Conservation (phyloP, 1,140 invertebrate genomes). For the Limonius californicus region DNA sequence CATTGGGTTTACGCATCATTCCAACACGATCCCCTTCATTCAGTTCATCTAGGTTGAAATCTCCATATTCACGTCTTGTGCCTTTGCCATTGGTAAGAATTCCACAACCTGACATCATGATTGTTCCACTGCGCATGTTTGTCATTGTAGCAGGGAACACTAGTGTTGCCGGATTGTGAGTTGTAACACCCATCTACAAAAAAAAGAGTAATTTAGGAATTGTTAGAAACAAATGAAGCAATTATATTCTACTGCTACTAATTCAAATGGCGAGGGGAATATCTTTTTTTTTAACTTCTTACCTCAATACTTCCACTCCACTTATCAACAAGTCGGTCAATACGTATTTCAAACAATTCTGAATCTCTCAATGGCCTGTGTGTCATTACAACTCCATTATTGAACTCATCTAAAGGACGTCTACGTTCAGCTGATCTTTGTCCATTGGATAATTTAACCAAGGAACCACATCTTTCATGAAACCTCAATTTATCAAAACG, state of each 20-base stretch:
- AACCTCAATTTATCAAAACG: conserved; percentile 70
- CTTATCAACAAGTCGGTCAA: conserved; percentile 87
- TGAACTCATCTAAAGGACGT: conserved; percentile 89
- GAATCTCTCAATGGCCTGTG: conserved; percentile 81
- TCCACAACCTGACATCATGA: conserved; percentile 96
- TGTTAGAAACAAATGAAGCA: no score
- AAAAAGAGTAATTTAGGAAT: no score
- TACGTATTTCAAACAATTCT: conserved; percentile 90
- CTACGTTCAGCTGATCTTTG: conserved; percentile 81
- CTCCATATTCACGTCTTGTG: conserved; percentile 86
- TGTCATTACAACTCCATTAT: conserved; percentile 91
- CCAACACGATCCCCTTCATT: conserved; percentile 86
- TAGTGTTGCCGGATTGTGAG: conserved; percentile 83
- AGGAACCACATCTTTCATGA: conserved; percentile 80
- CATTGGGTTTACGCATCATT: conserved; percentile 76
- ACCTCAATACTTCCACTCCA: conserved; percentile 90
- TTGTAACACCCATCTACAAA: conserved; percentile 80
- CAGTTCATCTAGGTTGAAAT: conserved; percentile 92
- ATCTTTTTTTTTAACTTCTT: not conserved
- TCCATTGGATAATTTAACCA: conserved; percentile 83
- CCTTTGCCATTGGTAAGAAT: conserved; percentile 93
- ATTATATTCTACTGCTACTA: no score
- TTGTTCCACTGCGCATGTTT: conserved; percentile 90
- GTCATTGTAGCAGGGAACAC: conserved; percentile 97
- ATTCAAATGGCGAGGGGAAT: no score